A percentile compares a stretch with the other conserved stretches of the same genome.
These are phyloP conservation scores for Acromyrmex echinatior DNA, from an alignment of 1,140 invertebrate species.

Conservation along the genomic window DNA sequence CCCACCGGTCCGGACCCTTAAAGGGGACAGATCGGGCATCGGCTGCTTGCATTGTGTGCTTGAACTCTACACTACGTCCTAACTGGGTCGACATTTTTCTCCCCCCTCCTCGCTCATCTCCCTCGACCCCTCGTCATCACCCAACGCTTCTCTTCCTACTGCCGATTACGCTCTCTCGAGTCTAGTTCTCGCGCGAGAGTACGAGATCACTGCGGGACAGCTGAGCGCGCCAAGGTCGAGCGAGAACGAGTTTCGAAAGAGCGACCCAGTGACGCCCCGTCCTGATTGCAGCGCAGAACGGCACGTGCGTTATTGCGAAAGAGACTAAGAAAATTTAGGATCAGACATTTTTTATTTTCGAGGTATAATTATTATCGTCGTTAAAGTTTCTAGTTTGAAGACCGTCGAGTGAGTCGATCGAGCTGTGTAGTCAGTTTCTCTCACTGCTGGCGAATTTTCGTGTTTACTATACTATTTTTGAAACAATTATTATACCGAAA, in stretches of 20 bases:
- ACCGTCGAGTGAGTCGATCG: background rate
- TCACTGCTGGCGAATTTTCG: background rate
- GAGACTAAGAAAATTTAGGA: slow-evolving; percentile 5
- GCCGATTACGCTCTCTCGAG: slow-evolving; percentile 38
- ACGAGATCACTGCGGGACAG: slow-evolving; percentile 56
- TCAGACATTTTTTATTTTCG: background rate
- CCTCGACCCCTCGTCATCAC: background rate
- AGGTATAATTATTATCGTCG: background rate
- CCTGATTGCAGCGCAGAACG: slow-evolving; percentile 18
- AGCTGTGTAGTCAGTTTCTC: too few relatives aligned
- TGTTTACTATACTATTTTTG: background rate
- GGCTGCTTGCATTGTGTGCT: slow-evolving; percentile 59
- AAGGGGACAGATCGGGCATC: slow-evolving; percentile 55
- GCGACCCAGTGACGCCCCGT: slow-evolving; percentile 67
- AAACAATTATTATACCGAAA: background rate
- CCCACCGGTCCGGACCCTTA: slow-evolving; percentile 57
- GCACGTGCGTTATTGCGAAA: slow-evolving; percentile 32
- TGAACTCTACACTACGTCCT: slow-evolving; percentile 20
- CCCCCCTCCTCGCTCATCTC: background rate
- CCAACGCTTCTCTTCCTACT: slow-evolving; percentile 20
- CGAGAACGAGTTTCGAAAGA: slow-evolving; percentile 67
- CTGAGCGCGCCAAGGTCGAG: slow-evolving; percentile 60
- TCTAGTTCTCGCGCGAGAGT: slow-evolving; percentile 18
- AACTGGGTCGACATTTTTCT: slow-evolving; percentile 56
- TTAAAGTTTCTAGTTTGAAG: background rate